Evolutionary conservation across 30 jellyfish, hydroid and myxozoan genomes (phyloP).

Genomic region (Aurelia sp.): DNA sequence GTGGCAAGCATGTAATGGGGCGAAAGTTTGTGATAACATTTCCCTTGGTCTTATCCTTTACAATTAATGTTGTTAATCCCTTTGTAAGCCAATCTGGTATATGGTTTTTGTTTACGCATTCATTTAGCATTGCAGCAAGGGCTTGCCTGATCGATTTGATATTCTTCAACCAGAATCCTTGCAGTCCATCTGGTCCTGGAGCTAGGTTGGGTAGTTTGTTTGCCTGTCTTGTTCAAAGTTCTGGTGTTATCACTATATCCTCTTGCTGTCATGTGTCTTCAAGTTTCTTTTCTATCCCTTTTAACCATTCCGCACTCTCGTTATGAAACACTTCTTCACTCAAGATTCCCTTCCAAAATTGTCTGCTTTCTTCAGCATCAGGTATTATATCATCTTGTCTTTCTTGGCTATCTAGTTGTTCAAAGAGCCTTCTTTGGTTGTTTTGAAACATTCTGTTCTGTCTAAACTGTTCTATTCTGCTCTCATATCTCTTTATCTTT

Average conservation of each 20-base stretch:
- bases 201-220: constrained; percentile 14
- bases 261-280: constrained; percentile 1
- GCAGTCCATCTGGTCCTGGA: constrained; percentile 40
- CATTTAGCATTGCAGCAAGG: constrained; percentile 13
- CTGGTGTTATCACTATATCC: constrained; percentile 11
- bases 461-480: constrained; percentile 13
- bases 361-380: constrained; percentile 33
- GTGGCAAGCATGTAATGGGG: not conserved
- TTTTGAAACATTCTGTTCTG: constrained; percentile 24
- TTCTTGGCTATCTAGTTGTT: constrained; percentile 15
- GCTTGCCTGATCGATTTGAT: constrained; percentile 17
- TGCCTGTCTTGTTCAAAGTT: not conserved
- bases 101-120: constrained; percentile 5
- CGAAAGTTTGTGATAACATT: constrained; percentile 21
- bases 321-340: constrained; percentile 15
- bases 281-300: not conserved
- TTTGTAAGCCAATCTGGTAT: constrained; percentile 25
- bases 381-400: constrained; percentile 11
- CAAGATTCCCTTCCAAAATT: constrained; percentile 39
- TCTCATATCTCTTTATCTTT: constrained; percentile 31
- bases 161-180: constrained; percentile 29
- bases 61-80: constrained; percentile 13
- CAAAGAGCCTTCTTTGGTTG: constrained; percentile 21
- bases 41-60: constrained; percentile 24
- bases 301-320: constrained; percentile 37